phyloP scores from a whole-genome alignment of 2,113 vertebrate genomes.

The Diadophis punctatus region DNA sequence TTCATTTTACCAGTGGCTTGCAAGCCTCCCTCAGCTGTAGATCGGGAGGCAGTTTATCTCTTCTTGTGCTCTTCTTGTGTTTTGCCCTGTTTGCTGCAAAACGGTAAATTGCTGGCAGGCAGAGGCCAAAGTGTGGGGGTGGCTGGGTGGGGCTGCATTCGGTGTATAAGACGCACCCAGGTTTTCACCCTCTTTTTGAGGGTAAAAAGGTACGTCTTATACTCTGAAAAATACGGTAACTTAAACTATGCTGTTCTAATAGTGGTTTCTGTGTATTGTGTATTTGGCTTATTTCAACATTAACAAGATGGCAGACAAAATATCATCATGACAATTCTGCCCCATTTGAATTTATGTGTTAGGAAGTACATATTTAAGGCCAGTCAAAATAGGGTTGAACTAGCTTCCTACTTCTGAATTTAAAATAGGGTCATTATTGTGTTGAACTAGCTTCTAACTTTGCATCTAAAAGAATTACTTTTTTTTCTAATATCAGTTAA shows the following conservation, averaged over 20 bases:
- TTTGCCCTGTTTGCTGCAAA: no score
- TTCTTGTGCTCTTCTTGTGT: no score
- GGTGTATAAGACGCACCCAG: no score
- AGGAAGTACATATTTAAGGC: neutral
- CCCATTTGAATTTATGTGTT: neutral
- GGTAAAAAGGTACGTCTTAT: no score
- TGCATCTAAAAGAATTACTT: neutral
- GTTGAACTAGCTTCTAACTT: neutral
- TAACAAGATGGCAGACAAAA: neutral
- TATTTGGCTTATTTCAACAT: neutral
- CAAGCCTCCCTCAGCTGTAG: no score
- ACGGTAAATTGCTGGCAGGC: no score
- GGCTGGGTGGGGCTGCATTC: no score
- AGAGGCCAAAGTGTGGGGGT: no score
- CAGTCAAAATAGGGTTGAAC: neutral
- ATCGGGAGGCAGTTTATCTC: no score
- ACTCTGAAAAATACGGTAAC: no score
- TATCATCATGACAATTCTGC: neutral
- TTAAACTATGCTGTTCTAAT: neutral
- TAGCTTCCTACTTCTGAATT: neutral
- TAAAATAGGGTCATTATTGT: neutral
- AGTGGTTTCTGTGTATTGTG: neutral
- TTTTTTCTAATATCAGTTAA: neutral
- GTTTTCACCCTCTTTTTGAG: no score
- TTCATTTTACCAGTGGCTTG: no score